Base-by-base conservation (phyloP, 2,888 invertebrate genomes). In the Hesperia comma region DNA sequence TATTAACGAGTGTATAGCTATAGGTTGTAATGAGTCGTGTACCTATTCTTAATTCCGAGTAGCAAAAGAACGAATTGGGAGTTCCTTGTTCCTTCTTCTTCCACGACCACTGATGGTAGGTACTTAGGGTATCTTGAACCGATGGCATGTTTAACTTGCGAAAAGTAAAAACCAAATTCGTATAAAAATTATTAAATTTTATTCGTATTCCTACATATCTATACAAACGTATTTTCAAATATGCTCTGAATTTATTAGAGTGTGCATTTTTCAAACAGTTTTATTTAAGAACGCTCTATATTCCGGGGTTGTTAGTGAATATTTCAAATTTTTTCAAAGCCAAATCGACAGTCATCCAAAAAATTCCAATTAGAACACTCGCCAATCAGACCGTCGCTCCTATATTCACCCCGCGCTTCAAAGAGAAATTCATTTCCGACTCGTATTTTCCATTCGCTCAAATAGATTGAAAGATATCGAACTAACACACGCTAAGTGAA, bases 351-450 rank as follows among this genome's bases (percentile, higher is more conserved):
- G 58, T 32, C 58, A 57, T 46, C 51, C 33, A 53, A 64, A 64
- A 66, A 66, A 51, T 66, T 60, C 58, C 60, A 54, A 66, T 66
- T 66, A 66, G 66, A 66, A 66, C 54, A 66, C 61, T 55, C 60
- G 41, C 60, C 66, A 67, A 61, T 67, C 66, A 67, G 66, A 55
- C 66, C 49, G 26, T 6, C 53, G 66, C 53, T 55, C 21, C 60
- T 37, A 33, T 37, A 33, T 53, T 54, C 58, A 19, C 43, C 40
- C 66, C 58, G 63, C 56, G 46, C 61, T 74, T 76, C 72, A 70
- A 73, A 74, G 61, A 61, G 70, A 73, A 76, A 75, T 75, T 75
- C 70, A 74, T 78, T 79, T 77, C 72, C 69, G 61, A 73, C 74
- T 77, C 77, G 61, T 74, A 72, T 74, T 70, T 75, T 69, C 71